These are phyloP conservation scores for Labeo calbasu DNA, from an alignment of 2,797 vertebrate genomes.

Conservation along the genomic window DNA sequence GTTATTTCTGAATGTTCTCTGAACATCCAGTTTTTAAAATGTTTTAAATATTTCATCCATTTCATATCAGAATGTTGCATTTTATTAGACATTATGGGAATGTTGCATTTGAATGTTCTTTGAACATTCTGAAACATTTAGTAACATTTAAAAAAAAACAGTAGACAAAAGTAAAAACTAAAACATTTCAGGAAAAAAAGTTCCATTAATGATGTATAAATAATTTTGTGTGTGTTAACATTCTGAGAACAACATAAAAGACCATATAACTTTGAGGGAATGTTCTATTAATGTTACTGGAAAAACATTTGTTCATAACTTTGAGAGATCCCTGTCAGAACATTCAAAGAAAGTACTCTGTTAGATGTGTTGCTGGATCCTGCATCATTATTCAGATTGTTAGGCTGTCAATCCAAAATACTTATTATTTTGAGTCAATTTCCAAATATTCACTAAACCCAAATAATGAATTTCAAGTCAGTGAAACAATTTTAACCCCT, in stretches of 20 bases:
- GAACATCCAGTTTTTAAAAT: background rate
- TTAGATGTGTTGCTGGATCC: background rate
- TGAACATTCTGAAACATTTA: background rate
- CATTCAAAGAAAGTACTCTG: background rate
- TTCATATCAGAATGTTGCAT: background rate
- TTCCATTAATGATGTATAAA: background rate
- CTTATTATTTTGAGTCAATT: too few relatives aligned
- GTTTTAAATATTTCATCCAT: too few relatives aligned
- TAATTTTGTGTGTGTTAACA: background rate
- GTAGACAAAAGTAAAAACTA: too few relatives aligned
- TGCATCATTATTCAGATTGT: too few relatives aligned
- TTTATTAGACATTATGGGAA: background rate
- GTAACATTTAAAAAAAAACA: background rate
- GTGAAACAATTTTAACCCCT: background rate
- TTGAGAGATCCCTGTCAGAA: background rate
- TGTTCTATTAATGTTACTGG: background rate
- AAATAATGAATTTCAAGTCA: background rate
- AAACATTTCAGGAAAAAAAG: background rate
- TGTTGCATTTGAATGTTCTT: background rate
- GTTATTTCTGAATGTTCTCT: background rate
- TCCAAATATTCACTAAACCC: too few relatives aligned
- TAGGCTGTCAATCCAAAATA: too few relatives aligned
- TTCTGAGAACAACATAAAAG: background rate
- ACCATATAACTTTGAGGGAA: background rate
- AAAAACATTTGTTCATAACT: background rate